Conservation (phyloP, 2,797 vertebrate genomes). For the Zenarchopterus dispar region DNA sequence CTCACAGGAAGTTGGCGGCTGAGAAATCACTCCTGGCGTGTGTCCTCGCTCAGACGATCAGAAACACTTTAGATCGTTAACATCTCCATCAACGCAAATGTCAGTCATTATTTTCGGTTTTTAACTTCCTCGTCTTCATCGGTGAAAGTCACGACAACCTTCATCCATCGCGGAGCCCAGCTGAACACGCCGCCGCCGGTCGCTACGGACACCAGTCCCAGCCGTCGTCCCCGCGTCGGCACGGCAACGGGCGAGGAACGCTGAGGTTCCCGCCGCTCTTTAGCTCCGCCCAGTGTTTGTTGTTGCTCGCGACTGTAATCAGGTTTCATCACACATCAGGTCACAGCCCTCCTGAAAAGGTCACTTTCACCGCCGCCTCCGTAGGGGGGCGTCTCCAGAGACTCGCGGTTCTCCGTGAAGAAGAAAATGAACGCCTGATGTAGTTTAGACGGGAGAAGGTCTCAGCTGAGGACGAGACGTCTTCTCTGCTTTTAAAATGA, state of each 20-base stretch:
- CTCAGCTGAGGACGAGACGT: background rate
- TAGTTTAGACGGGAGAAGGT: slow-evolving; percentile 46
- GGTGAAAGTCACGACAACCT: slow-evolving; percentile 39
- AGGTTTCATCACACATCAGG: slow-evolving; percentile 68
- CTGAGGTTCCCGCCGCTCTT: slow-evolving; percentile 46
- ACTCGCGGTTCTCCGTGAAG: slow-evolving; percentile 18
- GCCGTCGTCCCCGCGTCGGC: slow-evolving; percentile 22
- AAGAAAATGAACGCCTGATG: slow-evolving; percentile 30
- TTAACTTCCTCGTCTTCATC: background rate
- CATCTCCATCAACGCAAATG: background rate
- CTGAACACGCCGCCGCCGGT: slow-evolving; percentile 30
- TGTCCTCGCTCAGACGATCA: slow-evolving; percentile 1
- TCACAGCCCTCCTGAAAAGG: slow-evolving; percentile 63
- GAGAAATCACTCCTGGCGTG: background rate
- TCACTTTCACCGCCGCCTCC: slow-evolving; percentile 36
- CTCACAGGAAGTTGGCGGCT: background rate
- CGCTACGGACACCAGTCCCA: slow-evolving; percentile 52
- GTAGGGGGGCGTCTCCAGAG: slow-evolving; percentile 18
- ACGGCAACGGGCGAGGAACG: slow-evolving; percentile 9
- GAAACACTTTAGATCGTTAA: background rate
- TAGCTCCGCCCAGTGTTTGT: slow-evolving; percentile 50
- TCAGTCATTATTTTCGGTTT: background rate
- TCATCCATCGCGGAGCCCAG: slow-evolving; percentile 1
- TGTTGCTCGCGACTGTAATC: slow-evolving; percentile 49
- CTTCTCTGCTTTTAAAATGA: too few relatives aligned